Evolutionary conservation across 2,113 vertebrate species (phyloP).

Genomic region (Peromyscus maniculatus): DNA sequence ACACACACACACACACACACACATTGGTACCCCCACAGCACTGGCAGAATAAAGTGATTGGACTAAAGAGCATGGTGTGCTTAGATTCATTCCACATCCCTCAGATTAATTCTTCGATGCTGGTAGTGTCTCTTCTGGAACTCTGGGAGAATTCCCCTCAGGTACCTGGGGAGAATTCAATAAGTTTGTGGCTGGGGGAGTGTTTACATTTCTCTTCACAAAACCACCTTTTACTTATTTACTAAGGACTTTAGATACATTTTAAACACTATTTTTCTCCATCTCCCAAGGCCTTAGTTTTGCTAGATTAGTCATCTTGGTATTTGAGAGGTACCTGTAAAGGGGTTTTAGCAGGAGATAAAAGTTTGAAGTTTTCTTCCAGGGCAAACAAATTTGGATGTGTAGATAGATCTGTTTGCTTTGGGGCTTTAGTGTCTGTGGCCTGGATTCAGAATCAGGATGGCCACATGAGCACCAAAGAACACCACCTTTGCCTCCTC

Average conservation of each 20-base stretch:
- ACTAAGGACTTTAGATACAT: neutral
- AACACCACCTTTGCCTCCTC: neutral
- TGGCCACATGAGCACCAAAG: neutral
- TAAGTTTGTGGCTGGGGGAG: too few relatives aligned
- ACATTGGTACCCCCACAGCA: too few relatives aligned
- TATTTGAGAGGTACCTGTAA: neutral
- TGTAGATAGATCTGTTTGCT: neutral
- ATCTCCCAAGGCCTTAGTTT: neutral
- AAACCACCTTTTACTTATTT: neutral
- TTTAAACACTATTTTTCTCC: constrained; percentile 14
- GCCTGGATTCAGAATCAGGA: neutral
- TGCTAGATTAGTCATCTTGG: neutral
- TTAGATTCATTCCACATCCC: too few relatives aligned
- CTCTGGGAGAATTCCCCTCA: too few relatives aligned
- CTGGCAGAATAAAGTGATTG: too few relatives aligned
- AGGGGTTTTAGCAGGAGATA: neutral
- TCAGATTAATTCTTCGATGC: too few relatives aligned
- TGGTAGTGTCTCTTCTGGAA: too few relatives aligned
- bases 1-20: too few relatives aligned
- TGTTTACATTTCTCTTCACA: too few relatives aligned
- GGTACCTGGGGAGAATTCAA: too few relatives aligned
- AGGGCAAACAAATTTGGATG: neutral
- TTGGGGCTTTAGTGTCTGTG: fast-evolving
- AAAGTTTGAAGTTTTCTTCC: neutral
- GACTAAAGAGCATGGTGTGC: too few relatives aligned